Base-by-base conservation (phyloP, 37 sponge, comb jelly and placozoan species). In the Dysidea cf. avara region DNA sequence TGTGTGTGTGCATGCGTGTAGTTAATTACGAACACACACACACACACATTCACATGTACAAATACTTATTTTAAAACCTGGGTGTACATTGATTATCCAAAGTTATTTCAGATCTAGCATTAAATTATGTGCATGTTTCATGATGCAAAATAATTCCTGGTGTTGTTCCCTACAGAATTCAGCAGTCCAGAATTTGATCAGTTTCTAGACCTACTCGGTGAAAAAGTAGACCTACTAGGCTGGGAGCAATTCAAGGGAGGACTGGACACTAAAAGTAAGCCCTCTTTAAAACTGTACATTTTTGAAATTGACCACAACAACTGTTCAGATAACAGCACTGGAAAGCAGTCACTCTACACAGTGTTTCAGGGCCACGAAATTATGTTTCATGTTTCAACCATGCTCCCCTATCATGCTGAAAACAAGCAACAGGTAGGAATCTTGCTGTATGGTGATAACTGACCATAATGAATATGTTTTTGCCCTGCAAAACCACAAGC, bases 301-400 rank as follows among this genome's bases (percentile, higher is more conserved):
- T 28, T 61, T 31, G 13, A 21, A 7, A 20, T 11, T 31, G 35
- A 6, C 47, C 39, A n/a, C n/a, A n/a, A 6, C 9, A 35, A 7
- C 20, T 66, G 33, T 61, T 17, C 77, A 90, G 91, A 57, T n/a
- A 60, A 80, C 30, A 56, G 84, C 20, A 92, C 92, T 0, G 92
- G 92, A n/a, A 69, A 64, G 4, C 80, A 79, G 18, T 86, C 87
- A 3, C 81, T 87, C 37, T 83, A 83, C 64, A 92, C 92, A 0
- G 79, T 82, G 32, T 87, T 74, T 68, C 79, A 87, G 56, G 92
- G 92, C 18, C 87, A 87, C 61, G 92, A 92, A 81, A 78, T 92
- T 39, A 92, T 92, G 92, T 92, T 92, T 68, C 92, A 92, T 34
- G 92, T 92, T 7, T 92, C 92, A 31, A 92, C 92, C 20, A 62